Percentiles rank a stretch among this genome's conserved stretches.
Evolutionary conservation across 2,888 invertebrate species (phyloP).

Genomic region (Xestia rhomboidea): DNA sequence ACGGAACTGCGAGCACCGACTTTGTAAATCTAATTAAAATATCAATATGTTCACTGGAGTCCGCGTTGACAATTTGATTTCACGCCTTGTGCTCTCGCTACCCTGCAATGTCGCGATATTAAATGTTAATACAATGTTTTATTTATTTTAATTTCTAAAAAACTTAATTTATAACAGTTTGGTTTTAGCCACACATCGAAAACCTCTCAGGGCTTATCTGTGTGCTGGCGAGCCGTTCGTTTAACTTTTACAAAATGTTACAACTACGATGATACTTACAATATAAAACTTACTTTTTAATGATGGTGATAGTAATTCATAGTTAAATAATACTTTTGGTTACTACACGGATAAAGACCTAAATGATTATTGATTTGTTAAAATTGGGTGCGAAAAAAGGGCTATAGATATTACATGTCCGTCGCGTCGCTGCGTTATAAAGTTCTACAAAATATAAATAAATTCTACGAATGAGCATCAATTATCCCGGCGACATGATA

Average conservation of each 20-base stretch:
- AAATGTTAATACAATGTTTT: slow-evolving; percentile 68
- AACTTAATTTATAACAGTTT: too few species aligned
- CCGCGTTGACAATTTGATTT: slow-evolving; percentile 89
- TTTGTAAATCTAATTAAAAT: slow-evolving; percentile 91
- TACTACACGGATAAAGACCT: too few species aligned
- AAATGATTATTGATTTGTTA: background rate
- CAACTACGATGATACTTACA: too few species aligned
- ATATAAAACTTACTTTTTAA: too few species aligned
- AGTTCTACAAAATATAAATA: slow-evolving; percentile 47
- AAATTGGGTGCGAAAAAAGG: background rate
- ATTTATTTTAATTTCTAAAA: too few species aligned
- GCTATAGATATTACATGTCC: background rate
- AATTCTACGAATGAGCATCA: slow-evolving; percentile 78
- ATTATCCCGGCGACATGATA: slow-evolving; percentile 79
- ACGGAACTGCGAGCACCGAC: slow-evolving; percentile 82
- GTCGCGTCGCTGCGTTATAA: background rate
- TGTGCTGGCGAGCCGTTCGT: too few species aligned
- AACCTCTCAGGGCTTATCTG: too few species aligned
- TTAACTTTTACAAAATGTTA: too few species aligned
- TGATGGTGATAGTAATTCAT: too few species aligned
- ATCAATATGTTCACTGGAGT: slow-evolving; percentile 89
- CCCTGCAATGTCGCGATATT: slow-evolving; percentile 61
- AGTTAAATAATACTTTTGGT: too few species aligned
- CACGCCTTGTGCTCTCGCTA: slow-evolving; percentile 80
- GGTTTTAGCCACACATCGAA: too few species aligned